These are phyloP conservation scores for Zenarchopterus dispar DNA, from an alignment of 2,797 vertebrate species.

Conservation along the genomic window DNA sequence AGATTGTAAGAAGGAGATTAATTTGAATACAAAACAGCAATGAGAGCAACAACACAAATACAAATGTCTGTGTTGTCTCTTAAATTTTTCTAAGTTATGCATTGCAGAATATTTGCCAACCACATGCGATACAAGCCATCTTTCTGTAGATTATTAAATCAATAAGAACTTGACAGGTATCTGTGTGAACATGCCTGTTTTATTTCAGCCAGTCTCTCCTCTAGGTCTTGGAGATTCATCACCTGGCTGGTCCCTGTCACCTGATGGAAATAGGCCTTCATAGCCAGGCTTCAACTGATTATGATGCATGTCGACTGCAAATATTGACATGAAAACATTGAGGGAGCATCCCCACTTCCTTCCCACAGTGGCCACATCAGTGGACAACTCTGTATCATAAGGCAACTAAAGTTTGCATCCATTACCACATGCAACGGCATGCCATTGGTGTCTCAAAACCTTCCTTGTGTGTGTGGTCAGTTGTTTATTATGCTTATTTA, in stretches of 20 bases:
- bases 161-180: slow-evolving; percentile 96
- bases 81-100: slow-evolving; percentile 22
- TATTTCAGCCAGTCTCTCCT: slow-evolving; percentile 93
- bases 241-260: slow-evolving; percentile 91
- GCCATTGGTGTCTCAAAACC: neutral
- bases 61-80: neutral
- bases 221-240: slow-evolving; percentile 87
- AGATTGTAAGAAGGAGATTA: neutral
- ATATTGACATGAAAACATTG: slow-evolving; percentile 87
- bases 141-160: slow-evolving; percentile 98
- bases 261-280: slow-evolving; percentile 91
- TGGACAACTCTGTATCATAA: slow-evolving; percentile 35
- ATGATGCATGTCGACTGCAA: slow-evolving; percentile 91
- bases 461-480: slow-evolving; percentile 32
- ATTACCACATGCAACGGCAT: slow-evolving; percentile 25
- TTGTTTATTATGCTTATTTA: slow-evolving; percentile 79
- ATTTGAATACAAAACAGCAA: neutral
- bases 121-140: slow-evolving; percentile 89
- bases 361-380: slow-evolving; percentile 35
- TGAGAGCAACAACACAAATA: neutral
- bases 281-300: slow-evolving; percentile 88
- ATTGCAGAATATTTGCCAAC: slow-evolving; percentile 63
- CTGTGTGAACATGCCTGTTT: slow-evolving; percentile 94
- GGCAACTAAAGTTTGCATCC: slow-evolving; percentile 28
- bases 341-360: slow-evolving; percentile 74